Conservation (phyloP, 2,888 invertebrate genomes). For the Nycteola revayana region DNA sequence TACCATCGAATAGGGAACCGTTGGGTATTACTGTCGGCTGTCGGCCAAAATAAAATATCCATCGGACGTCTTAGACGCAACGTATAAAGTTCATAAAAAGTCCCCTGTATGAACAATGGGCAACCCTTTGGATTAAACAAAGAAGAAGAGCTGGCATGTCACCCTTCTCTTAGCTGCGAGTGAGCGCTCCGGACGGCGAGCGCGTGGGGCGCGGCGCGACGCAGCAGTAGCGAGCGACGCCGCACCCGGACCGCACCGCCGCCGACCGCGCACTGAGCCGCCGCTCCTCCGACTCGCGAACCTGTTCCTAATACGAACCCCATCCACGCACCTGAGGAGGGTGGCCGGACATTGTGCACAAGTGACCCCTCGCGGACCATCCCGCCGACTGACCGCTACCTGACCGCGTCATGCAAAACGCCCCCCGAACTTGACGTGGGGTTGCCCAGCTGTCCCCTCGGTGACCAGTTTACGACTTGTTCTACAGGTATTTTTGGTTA, state of each 20-base stretch:
- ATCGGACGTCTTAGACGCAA: too few species aligned
- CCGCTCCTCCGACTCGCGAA: conserved; percentile 30
- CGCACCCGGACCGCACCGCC: conserved; percentile 75
- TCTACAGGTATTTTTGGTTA: conserved; percentile 68
- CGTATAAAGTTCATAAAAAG: conserved; percentile 21
- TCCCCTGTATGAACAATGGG: conserved; percentile 43
- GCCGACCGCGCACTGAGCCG: conserved; percentile 49
- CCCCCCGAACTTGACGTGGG: conserved; percentile 68
- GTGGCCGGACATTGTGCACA: conserved; percentile 66
- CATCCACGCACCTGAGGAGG: conserved; percentile 39
- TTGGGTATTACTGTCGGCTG: too few species aligned
- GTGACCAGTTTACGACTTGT: conserved; percentile 61
- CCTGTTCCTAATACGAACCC: conserved; percentile 53
- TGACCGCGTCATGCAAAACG: conserved; percentile 67
- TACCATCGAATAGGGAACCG: too few species aligned
- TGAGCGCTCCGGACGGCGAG: conserved; percentile 36
- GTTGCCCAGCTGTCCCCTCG: conserved; percentile 65
- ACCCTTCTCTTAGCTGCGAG: conserved; percentile 68
- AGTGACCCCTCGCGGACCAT: conserved; percentile 69
- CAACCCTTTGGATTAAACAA: conserved; percentile 64
- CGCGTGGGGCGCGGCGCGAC: conserved; percentile 52
- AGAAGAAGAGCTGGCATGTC: conserved; percentile 68
- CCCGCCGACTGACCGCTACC: conserved; percentile 63
- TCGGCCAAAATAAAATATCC: too few species aligned
- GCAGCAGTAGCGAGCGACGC: conserved; percentile 69